Evolutionary conservation across 2,113 vertebrate species (phyloP).

Genomic region (Chamaea fasciata): DNA sequence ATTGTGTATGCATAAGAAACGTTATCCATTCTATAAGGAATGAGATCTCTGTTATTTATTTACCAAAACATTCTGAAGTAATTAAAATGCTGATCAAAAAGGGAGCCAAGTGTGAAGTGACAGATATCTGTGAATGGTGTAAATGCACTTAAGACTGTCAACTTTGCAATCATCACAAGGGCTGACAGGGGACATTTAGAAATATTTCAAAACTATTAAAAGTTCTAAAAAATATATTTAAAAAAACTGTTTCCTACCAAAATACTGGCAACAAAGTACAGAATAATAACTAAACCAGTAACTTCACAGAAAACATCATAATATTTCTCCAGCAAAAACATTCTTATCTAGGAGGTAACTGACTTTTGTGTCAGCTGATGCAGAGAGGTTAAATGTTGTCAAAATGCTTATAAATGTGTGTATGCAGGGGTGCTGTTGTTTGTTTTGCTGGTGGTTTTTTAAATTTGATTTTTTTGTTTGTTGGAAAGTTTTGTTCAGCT

Average conservation of each 20-base stretch:
- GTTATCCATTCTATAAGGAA: neutral
- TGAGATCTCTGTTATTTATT: neutral
- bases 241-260: neutral
- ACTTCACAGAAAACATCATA: neutral
- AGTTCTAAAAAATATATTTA: neutral
- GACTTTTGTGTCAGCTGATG: neutral
- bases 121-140: neutral
- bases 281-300: neutral
- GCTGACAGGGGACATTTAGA: neutral
- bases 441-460: neutral
- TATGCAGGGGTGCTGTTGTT: accelerated
- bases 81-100: neutral
- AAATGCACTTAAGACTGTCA: neutral
- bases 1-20: neutral
- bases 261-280: neutral
- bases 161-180: neutral
- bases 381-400: neutral
- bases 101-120: neutral
- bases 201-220: neutral
- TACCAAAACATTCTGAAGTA: neutral
- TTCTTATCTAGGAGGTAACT: neutral
- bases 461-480: accelerated
- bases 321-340: neutral
- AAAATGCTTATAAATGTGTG: neutral
- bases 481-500: neutral